Evolutionary conservation across 23 tunicate species (phyloP).

Genomic region (Diplosoma virens): DNA sequence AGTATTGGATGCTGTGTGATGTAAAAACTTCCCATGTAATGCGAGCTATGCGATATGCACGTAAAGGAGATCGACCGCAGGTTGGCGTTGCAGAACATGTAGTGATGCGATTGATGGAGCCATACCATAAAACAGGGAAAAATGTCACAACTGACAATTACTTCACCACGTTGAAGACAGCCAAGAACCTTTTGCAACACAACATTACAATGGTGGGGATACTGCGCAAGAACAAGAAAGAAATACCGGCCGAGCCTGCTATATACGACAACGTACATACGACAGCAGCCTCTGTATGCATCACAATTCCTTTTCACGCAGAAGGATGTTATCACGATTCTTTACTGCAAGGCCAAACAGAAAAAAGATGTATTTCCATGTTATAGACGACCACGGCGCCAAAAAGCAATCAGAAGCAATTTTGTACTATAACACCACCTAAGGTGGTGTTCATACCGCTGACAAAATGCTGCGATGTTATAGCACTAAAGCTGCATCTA

Average conservation of each 20-base stretch:
- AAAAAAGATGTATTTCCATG: slow-evolving; percentile 9
- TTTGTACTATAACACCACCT: slow-evolving; percentile 1
- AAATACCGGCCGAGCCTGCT: neutral
- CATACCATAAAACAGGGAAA: slow-evolving; percentile 21
- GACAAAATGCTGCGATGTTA: slow-evolving; percentile 30
- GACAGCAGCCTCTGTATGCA: slow-evolving; percentile 18
- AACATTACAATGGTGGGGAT: slow-evolving; percentile 29
- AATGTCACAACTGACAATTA: slow-evolving; percentile 19
- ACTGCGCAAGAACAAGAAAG: slow-evolving; percentile 1
- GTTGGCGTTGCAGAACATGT: slow-evolving; percentile 22
- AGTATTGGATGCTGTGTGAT: slow-evolving; percentile 28
- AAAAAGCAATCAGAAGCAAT: slow-evolving; percentile 34
- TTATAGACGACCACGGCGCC: slow-evolving; percentile 2
- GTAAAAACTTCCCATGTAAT: slow-evolving; percentile 12
- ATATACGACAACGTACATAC: neutral
- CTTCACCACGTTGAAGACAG: slow-evolving; percentile 6
- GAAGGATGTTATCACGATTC: neutral
- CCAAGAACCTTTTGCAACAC: slow-evolving; percentile 22
- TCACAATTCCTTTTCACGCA: slow-evolving; percentile 18
- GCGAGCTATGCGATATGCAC: slow-evolving; percentile 5
- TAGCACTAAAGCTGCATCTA: slow-evolving; percentile 26
- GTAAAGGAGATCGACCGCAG: slow-evolving; percentile 10
- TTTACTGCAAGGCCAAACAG: neutral
- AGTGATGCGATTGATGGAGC: slow-evolving; percentile 26
- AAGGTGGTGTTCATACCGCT: slow-evolving; percentile 28